Evolutionary conservation across 2,888 invertebrate genomes (phyloP).

Genomic region (Epirrita christyi): DNA sequence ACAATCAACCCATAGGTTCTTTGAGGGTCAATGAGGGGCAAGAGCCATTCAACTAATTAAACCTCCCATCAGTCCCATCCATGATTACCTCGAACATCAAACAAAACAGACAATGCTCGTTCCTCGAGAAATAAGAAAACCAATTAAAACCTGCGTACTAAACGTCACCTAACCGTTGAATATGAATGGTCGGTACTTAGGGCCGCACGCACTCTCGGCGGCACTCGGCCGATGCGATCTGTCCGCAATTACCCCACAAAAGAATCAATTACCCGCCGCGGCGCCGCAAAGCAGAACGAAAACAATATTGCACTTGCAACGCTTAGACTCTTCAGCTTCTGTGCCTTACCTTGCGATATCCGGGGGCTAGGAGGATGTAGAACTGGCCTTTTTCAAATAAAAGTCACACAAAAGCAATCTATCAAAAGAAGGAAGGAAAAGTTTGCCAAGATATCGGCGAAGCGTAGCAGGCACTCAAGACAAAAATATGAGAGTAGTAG

Average conservation of each 20-base stretch:
- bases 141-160: conserved; percentile 61
- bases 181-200: conserved; percentile 52
- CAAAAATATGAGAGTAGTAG: too few relatives aligned
- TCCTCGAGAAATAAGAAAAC: conserved; percentile 59
- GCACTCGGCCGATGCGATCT: conserved; percentile 58
- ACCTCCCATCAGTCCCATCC: conserved; percentile 28
- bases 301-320: conserved; percentile 71
- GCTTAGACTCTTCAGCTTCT: conserved; percentile 69
- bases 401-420: too few relatives aligned
- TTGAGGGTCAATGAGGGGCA: conserved; percentile 22
- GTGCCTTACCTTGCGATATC: conserved; percentile 57
- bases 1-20: conserved; percentile 16
- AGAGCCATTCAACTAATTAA: conserved; percentile 34
- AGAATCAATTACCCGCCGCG: conserved; percentile 74
- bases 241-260: conserved; percentile 75
- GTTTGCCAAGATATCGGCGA: too few relatives aligned
- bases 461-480: too few relatives aligned
- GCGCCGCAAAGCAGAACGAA: conserved; percentile 59
- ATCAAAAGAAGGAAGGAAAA: too few relatives aligned
- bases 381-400: conserved; percentile 36
- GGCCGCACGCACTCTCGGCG: conserved; percentile 36
- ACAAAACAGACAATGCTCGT: conserved; percentile 45
- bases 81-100: conserved; percentile 37
- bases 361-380: conserved; percentile 43
- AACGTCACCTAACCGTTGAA: conserved; percentile 66